These are phyloP conservation scores for Thripadectes ignobilis DNA, from an alignment of 2,797 vertebrate species.

Conservation along the genomic window DNA sequence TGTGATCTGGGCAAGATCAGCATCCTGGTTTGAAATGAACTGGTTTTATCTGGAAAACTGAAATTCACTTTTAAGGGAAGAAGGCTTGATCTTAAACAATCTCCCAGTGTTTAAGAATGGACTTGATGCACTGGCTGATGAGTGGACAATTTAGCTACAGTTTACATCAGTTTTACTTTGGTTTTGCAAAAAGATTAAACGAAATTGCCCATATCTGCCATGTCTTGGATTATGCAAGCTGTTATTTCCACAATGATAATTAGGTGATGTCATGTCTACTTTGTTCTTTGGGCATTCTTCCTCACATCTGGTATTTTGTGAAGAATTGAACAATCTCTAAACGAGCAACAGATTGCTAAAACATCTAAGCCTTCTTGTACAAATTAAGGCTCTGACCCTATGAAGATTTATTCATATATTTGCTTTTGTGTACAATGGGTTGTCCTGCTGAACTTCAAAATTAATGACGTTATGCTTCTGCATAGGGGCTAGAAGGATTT, in stretches of 20 bases:
- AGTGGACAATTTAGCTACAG: not conserved
- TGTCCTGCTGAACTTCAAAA: not conserved
- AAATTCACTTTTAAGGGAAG: not conserved
- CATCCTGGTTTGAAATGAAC: not conserved
- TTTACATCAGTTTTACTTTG: conserved; percentile 13
- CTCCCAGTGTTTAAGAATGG: not conserved
- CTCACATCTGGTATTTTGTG: conserved; percentile 39
- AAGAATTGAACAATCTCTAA: not conserved
- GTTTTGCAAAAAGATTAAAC: not conserved
- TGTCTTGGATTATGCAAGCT: not conserved
- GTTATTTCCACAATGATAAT: conserved; percentile 9
- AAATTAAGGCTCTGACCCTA: not conserved
- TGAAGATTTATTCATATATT: not conserved
- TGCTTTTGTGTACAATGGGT: conserved; percentile 14
- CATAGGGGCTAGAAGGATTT: not conserved
- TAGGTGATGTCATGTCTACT: conserved; percentile 39
- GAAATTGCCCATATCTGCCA: not conserved
- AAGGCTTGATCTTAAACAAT: not conserved
- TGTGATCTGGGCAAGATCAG: not conserved
- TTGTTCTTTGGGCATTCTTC: conserved; percentile 27
- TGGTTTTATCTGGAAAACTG: not conserved
- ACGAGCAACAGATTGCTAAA: not conserved
- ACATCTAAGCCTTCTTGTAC: conserved; percentile 20
- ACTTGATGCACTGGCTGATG: not conserved
- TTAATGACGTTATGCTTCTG: conserved; percentile 8